Conservation (phyloP, 2,797 vertebrate species). For the Chrysocyon brachyurus region DNA sequence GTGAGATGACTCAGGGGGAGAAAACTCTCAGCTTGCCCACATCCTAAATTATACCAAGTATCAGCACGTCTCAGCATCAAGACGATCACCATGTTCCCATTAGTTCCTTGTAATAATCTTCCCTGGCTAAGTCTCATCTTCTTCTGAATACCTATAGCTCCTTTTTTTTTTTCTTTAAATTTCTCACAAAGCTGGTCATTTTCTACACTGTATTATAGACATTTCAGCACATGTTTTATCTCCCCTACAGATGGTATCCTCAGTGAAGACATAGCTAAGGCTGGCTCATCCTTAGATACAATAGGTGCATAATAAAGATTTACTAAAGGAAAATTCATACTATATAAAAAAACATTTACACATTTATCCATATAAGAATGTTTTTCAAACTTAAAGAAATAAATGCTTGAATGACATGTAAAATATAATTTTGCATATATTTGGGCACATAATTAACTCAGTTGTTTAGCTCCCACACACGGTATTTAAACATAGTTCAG, state of each 20-base stretch:
- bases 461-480: not conserved
- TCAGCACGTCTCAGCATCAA: not conserved
- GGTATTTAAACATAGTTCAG: conserved; percentile 64
- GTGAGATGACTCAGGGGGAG: not conserved
- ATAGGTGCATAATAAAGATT: not conserved
- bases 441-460: conserved; percentile 54
- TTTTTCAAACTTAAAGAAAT: conserved; percentile 18
- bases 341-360: not conserved
- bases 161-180: not conserved
- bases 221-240: not conserved
- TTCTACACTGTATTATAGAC: not conserved
- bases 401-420: not conserved
- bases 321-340: not conserved
- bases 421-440: conserved; percentile 38
- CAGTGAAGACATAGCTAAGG: not conserved
- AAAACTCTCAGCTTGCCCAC: not conserved
- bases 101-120: not conserved
- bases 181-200: not conserved
- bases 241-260: not conserved
- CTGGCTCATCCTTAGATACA: not conserved
- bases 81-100: rapidly evolving
- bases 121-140: not conserved
- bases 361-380: not conserved
- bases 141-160: not conserved
- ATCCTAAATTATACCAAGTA: not conserved